These are phyloP conservation scores for Emberiza fucata DNA, from an alignment of 2,113 vertebrate genomes.

Conservation along the genomic window DNA sequence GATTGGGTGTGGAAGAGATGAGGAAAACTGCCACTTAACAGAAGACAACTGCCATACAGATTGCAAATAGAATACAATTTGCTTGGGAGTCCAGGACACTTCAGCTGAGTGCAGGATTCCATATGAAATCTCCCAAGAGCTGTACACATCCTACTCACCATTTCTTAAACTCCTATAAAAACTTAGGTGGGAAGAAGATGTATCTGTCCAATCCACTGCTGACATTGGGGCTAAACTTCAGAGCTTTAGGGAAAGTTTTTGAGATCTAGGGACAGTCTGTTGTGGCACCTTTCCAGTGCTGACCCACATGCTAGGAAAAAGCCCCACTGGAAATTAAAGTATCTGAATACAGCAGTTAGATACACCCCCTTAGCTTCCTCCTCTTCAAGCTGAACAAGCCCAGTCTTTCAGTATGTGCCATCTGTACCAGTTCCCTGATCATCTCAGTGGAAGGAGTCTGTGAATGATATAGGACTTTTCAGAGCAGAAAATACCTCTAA, in stretches of 20 bases:
- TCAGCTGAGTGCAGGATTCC: neutral
- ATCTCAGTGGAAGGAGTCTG: neutral
- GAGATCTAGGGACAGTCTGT: neutral
- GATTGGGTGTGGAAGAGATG: no score
- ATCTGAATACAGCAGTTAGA: neutral
- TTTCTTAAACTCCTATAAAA: neutral
- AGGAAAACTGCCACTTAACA: no score
- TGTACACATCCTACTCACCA: neutral
- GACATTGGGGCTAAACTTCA: neutral
- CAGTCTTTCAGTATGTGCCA: neutral
- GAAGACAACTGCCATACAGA: no score
- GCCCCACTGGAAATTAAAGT: neutral
- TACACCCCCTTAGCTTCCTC: neutral
- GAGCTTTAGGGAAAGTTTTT: neutral
- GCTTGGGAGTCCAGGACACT: no score
- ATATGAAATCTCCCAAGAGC: neutral
- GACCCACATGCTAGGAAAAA: neutral
- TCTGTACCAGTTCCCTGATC: neutral
- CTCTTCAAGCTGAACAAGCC: neutral
- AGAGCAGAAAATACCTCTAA: neutral
- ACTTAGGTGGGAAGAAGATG: neutral
- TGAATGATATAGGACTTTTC: neutral
- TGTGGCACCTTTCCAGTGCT: neutral
- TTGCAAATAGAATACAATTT: no score
- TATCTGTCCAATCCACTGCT: neutral